Conservation (phyloP, 2,797 vertebrate species). For the Falco columbarius region DNA sequence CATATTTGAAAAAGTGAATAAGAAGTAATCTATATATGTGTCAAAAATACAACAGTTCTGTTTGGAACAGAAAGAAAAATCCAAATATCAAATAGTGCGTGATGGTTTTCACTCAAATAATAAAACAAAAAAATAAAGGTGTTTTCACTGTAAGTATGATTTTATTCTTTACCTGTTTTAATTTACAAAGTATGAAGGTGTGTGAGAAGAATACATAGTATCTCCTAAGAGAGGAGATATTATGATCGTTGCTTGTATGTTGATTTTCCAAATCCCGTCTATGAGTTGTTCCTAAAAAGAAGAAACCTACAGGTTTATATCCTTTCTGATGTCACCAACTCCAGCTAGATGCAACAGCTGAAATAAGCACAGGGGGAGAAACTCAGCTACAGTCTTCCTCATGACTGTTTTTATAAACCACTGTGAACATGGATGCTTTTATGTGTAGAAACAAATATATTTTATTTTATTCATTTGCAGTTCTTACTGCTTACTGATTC, state of each 20-base stretch:
- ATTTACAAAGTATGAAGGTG: neutral
- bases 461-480: neutral
- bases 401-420: neutral
- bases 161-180: neutral
- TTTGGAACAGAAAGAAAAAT: neutral
- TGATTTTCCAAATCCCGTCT: neutral
- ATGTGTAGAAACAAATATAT: neutral
- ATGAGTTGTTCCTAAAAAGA: neutral
- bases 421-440: neutral
- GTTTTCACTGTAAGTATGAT: neutral
- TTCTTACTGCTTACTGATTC: conserved; percentile 7
- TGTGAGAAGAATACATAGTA: neutral
- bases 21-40: neutral
- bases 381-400: neutral
- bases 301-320: neutral
- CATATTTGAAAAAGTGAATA: neutral
- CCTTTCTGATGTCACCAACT: neutral
- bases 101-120: neutral
- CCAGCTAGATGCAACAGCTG: neutral
- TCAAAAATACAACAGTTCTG: neutral
- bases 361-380: neutral
- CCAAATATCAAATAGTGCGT: neutral
- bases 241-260: neutral
- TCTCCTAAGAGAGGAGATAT: neutral
- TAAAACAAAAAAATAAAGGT: neutral